Conservation (phyloP, 37 sponge, comb jelly and placozoan genomes). For the Bolinopsis microptera region DNA sequence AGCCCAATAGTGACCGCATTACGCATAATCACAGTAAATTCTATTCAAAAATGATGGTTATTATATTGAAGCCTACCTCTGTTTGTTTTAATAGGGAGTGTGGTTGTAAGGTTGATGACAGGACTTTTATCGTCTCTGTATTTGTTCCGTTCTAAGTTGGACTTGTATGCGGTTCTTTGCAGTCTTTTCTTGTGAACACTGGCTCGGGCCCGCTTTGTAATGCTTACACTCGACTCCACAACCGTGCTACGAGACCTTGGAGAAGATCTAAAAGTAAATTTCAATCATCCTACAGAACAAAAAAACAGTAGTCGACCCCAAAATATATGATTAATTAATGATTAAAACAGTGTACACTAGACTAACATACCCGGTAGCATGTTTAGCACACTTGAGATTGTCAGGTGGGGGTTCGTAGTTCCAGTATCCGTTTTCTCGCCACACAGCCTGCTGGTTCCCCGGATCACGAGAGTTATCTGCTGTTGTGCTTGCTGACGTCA, state of each 20-base stretch:
- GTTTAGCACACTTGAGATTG: not conserved
- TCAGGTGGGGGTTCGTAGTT: constrained; percentile 33
- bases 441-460: constrained; percentile 25
- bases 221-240: not conserved
- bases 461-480: not conserved
- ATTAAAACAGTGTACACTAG: not conserved
- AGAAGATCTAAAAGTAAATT: no score
- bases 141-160: constrained; percentile 8
- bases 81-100: not conserved
- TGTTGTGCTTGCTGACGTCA: not conserved
- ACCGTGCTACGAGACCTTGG: not conserved
- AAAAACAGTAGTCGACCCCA: no score
- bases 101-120: not conserved
- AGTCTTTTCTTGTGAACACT: not conserved
- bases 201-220: not conserved
- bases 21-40: no score
- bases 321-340: no score
- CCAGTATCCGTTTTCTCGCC: constrained; percentile 25
- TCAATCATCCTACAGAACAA: no score
- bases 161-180: not conserved
- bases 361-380: not conserved
- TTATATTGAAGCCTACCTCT: not conserved
- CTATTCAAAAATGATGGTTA: not conserved
- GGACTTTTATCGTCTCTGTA: constrained; percentile 21
- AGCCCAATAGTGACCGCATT: no score